phyloP scores from a whole-genome alignment of 2,797 vertebrate species.

The Podargus strigoides region DNA sequence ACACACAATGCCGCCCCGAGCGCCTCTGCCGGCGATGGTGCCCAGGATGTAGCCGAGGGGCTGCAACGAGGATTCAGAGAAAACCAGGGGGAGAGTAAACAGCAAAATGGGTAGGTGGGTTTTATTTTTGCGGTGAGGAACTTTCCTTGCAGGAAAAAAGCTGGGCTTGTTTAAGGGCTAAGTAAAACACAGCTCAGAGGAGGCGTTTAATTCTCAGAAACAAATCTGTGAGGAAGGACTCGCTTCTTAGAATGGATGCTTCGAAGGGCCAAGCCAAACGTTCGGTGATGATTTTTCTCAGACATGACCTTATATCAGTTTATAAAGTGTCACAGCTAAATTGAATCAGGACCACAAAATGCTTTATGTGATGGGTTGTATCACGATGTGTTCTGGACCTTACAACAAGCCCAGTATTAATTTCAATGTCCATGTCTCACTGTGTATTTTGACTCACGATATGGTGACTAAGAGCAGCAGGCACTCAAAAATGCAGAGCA shows the following conservation, averaged over 20 bases:
- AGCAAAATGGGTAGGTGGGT: conserved; percentile 91
- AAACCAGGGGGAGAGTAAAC: conserved; percentile 82
- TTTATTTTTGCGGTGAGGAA: conserved; percentile 30
- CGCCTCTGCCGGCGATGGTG: conserved; percentile 80
- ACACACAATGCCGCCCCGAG: conserved; percentile 84
- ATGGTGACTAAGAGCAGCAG: conserved; percentile 49
- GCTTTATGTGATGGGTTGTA: neutral
- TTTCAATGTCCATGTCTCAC: neutral
- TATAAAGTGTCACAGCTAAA: neutral
- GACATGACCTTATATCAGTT: fast-evolving
- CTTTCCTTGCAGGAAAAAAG: conserved; percentile 61
- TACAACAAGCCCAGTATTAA: conserved; percentile 5
- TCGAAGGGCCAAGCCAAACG: neutral
- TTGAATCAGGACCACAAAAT: neutral
- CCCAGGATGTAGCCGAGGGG: conserved; percentile 85
- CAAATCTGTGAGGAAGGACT: neutral
- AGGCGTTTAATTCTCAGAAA: neutral
- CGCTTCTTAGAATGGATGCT: neutral
- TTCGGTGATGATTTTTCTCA: neutral
- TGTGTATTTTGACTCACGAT: neutral
- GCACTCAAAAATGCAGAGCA: conserved; percentile 60
- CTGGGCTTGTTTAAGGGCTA: conserved; percentile 40
- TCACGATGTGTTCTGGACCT: neutral
- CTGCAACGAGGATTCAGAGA: conserved; percentile 87
- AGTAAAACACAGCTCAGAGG: neutral